Percentiles rank a stretch among this genome's conserved stretches.
Conservation (phyloP, 2,113 vertebrate genomes). For the Limanda limanda region DNA sequence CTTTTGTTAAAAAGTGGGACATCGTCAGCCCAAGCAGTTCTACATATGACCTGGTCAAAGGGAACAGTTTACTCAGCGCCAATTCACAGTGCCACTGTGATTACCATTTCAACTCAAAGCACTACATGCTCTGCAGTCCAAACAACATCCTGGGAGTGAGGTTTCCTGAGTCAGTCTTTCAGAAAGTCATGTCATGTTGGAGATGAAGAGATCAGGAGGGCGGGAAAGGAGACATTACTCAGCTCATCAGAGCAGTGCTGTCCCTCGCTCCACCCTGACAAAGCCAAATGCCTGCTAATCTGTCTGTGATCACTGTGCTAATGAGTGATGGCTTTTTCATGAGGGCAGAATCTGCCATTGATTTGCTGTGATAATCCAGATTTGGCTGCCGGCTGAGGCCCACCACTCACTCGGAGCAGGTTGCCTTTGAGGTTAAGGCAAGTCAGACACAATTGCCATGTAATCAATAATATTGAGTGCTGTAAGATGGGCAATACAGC, state of each 20-base stretch:
- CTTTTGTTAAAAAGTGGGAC: slow-evolving; percentile 4
- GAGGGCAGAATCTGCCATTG: slow-evolving; percentile 58
- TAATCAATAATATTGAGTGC: slow-evolving; percentile 79
- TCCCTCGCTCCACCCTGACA: slow-evolving; percentile 46
- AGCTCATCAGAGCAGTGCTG: slow-evolving; percentile 57
- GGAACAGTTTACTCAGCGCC: slow-evolving; percentile 23
- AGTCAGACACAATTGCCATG: slow-evolving; percentile 77
- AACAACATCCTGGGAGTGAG: slow-evolving; percentile 34
- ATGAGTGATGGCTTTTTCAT: slow-evolving; percentile 71
- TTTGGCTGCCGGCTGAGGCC: slow-evolving; percentile 49
- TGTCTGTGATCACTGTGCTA: slow-evolving; percentile 66
- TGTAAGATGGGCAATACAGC: slow-evolving; percentile 50
- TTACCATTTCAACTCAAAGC: slow-evolving; percentile 29
- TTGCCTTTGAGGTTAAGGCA: slow-evolving; percentile 69
- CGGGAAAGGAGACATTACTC: slow-evolving; percentile 66
- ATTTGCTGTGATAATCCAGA: slow-evolving; percentile 73
- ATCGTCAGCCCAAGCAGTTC: not conserved
- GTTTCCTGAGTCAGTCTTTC: slow-evolving; percentile 65
- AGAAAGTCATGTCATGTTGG: slow-evolving; percentile 54
- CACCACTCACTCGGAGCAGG: slow-evolving; percentile 35
- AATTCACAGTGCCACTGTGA: slow-evolving; percentile 20
- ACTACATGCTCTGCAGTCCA: slow-evolving; percentile 29
- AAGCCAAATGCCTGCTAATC: slow-evolving; percentile 66
- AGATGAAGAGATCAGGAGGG: slow-evolving; percentile 68
- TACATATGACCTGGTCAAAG: not conserved